phyloP scores from a whole-genome alignment of 2,113 vertebrate genomes.

The Ptyas mucosa region DNA sequence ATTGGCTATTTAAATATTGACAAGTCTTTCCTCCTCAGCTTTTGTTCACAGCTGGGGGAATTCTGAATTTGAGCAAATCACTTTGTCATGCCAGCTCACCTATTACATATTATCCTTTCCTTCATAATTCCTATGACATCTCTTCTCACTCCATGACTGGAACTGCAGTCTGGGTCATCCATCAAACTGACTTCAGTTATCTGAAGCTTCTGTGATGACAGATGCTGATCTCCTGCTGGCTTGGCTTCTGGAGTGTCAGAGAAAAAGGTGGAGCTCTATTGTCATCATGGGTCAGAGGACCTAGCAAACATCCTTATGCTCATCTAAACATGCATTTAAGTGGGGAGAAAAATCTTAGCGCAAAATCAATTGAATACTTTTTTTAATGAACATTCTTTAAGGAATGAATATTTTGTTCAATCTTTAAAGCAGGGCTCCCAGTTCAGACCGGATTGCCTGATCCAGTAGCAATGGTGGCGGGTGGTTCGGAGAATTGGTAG shows the following conservation, averaged over 20 bases:
- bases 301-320: conserved; percentile 9
- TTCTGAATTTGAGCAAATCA: conserved; percentile 47
- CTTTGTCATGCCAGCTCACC: conserved; percentile 24
- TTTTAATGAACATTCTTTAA: background rate
- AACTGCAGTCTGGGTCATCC: conserved; percentile 47
- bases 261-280: conserved; percentile 40
- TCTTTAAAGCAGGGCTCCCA: background rate
- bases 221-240: conserved; percentile 38
- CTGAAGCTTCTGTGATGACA: conserved; percentile 42
- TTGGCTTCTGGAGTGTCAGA: conserved; percentile 7
- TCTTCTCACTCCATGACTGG: conserved; percentile 32
- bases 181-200: conserved; percentile 33
- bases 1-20: conserved; percentile 43
- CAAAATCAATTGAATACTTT: background rate
- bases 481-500: no score
- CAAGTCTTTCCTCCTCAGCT: background rate
- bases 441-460: no score
- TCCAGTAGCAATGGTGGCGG: no score
- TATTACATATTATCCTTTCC: background rate
- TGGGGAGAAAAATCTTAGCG: background rate
- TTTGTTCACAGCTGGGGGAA: conserved; percentile 3
- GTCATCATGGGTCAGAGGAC: conserved; percentile 42
- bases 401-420: background rate
- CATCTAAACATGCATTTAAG: conserved; percentile 17
- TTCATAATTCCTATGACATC: conserved; percentile 33